Evolutionary conservation across 2,888 invertebrate genomes (phyloP), one percentile per base, ranked within the genome.

Genomic region (Thereva unica): DNA sequence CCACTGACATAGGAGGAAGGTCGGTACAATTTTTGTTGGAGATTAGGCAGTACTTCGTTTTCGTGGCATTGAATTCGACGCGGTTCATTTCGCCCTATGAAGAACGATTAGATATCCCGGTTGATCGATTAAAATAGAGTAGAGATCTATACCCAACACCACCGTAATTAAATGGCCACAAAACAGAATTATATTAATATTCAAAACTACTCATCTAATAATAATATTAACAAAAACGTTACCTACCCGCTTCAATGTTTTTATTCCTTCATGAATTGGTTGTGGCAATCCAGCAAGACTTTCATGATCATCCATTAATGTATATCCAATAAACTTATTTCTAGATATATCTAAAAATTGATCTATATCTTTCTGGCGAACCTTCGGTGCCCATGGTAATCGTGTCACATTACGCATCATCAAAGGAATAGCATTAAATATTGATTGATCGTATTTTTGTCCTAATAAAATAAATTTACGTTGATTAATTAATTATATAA

Each of bases 331-430:
- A 84, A 98, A 99, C 83, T 99, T 99, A 70, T 91, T 85, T 69
- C 97, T 83, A 0, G 95, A 93, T 77, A 89, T 89, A 76, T 97
- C 94, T 71, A 98, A 82, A 80, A 97, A 98, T 77, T 87, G 85
- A 76, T 97, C 96, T 69, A 98, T 89, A 77, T 98, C 97, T 81
- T 91, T 92, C 75, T 93, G 92, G 6, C 95, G 86, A 9, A 97
- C 96, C 85, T 98, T 98, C 0, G 97, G 96, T 72, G 91, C 88
- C 97, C 97, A 98, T 0, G 97, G 97, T 70, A 98, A 84, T 68
- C 92, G 75, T 8, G 77, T 78, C 23, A 78, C 77, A 10, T 78
- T 75, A 65, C 78, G 77, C 49, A 78, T 72, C 44, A 77, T 72
- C 4, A 78, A 76, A 10, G 76, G 76, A 38, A 74, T 73, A n/a